Evolutionary conservation across 2,797 vertebrate genomes (phyloP).

Genomic region (Rhynchonycteris naso): DNA sequence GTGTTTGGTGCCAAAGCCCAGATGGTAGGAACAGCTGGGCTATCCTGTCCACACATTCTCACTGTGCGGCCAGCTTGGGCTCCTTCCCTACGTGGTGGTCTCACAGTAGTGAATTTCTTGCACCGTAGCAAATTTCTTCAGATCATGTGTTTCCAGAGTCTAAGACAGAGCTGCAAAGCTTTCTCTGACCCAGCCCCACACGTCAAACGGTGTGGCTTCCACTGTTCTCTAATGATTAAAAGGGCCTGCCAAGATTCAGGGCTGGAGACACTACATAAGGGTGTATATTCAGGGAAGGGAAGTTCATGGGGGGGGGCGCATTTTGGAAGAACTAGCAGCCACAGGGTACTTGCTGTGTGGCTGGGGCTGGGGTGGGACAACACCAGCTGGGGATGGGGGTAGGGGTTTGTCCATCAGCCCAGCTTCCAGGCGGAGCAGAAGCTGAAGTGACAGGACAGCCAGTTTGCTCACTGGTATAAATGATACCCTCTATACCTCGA

Average conservation of each 20-base stretch:
- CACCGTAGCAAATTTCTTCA: not conserved
- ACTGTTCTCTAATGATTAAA: not conserved
- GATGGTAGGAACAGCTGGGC: not conserved
- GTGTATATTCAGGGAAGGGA: not conserved
- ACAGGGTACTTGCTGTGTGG: not conserved
- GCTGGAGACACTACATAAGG: not conserved
- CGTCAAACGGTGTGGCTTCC: not conserved
- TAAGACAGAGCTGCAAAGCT: not conserved
- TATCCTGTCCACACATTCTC: not conserved
- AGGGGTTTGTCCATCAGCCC: not conserved
- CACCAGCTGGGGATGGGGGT: fast-evolving
- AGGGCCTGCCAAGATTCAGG: not conserved
- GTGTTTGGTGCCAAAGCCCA: not conserved
- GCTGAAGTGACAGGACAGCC: not conserved
- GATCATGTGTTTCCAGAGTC: not conserved
- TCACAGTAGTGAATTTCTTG: not conserved
- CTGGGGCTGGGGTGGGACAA: not conserved
- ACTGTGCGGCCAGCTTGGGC: not conserved
- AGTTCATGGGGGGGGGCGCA: too few relatives aligned
- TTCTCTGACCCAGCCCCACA: not conserved
- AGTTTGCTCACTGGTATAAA: not conserved
- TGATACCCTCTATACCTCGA: not conserved
- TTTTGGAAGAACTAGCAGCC: not conserved
- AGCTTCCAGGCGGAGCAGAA: not conserved
- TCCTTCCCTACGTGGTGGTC: not conserved